Conservation (phyloP, 1,140 invertebrate species). For the Centruroides sculpturatus region DNA sequence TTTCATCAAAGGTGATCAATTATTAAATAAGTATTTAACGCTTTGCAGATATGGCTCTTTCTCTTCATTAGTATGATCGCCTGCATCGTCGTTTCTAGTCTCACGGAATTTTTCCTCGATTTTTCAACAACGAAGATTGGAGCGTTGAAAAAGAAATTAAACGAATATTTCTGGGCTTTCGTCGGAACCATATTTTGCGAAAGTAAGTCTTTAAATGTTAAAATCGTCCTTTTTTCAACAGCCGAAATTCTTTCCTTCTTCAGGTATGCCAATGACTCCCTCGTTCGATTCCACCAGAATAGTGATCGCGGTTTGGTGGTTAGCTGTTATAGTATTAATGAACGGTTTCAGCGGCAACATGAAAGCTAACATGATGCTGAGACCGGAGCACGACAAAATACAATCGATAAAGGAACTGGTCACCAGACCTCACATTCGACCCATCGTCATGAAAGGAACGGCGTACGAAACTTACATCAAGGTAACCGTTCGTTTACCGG, state of each 20-base stretch:
- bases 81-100: no score
- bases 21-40: no score
- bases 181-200: no score
- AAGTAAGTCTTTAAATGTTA: no score
- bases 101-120: no score
- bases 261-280: not conserved
- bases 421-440: not conserved
- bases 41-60: no score
- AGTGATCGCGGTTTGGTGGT: conserved; percentile 2
- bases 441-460: not conserved
- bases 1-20: no score
- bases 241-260: not conserved
- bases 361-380: conserved; percentile 6
- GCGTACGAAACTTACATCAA: conserved; percentile 1
- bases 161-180: no score
- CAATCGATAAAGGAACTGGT: conserved; percentile 2
- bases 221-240: no score
- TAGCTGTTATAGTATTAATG: conserved; percentile 6
- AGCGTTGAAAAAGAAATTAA: no score
- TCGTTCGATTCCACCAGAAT: not conserved
- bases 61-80: no score
- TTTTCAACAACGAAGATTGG: no score
- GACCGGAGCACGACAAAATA: not conserved
- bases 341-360: conserved; percentile 3
- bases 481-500: not conserved